Conservation (phyloP, 2,797 vertebrate species). For the Gymnodraco acuticeps region DNA sequence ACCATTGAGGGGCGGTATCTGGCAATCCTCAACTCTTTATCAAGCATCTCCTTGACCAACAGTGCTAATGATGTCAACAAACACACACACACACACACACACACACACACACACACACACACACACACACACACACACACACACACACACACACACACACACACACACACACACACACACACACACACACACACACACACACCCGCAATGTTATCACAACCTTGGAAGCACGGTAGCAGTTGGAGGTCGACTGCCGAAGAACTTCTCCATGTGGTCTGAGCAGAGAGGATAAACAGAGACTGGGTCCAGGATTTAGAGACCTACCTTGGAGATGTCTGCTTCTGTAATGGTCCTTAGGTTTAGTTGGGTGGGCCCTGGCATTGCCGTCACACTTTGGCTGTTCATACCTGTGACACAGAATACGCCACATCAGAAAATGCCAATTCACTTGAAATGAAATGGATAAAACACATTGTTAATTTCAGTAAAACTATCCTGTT, state of each 20-base stretch:
- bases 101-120: too few relatives aligned
- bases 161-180: too few relatives aligned
- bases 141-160: too few relatives aligned
- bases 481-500: conserved; percentile 21
- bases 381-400: conserved; percentile 95
- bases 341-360: conserved; percentile 92
- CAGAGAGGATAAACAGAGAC: conserved; percentile 44
- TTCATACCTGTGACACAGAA: conserved; percentile 87
- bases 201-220: conserved; percentile 53
- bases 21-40: conserved; percentile 78
- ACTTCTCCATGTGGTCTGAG: conserved; percentile 55
- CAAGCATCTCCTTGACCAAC: conserved; percentile 67
- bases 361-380: conserved; percentile 92
- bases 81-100: conserved; percentile 14
- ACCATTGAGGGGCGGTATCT: conserved; percentile 65
- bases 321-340: conserved; percentile 95
- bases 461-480: conserved; percentile 35
- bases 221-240: conserved; percentile 31
- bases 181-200: conserved; percentile 39
- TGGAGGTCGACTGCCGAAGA: conserved; percentile 38
- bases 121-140: too few relatives aligned
- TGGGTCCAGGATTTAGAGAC: conserved; percentile 56
- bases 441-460: conserved; percentile 11
- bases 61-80: conserved; percentile 60
- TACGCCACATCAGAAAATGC: conserved; percentile 27